Base-by-base conservation (phyloP, 1,140 invertebrate genomes). In the Eufriesea mexicana region DNA sequence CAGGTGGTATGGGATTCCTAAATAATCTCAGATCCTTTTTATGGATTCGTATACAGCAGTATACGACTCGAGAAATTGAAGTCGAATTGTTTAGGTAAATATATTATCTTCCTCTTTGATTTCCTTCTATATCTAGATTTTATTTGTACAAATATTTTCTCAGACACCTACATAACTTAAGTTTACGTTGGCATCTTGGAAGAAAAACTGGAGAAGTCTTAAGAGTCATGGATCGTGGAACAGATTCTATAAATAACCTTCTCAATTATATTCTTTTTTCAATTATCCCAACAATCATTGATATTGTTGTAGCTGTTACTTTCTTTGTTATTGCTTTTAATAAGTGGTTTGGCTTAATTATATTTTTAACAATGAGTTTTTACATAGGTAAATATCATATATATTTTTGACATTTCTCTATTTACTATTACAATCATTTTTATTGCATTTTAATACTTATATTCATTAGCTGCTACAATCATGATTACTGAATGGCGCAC, bases 131-230 rank as follows among this genome's bases (percentile, higher is more conserved):
- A 55, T 55, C 70, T 70, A 12, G 9, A 73, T 28, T 20, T 64
- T 75, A 67, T 77, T 73, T 42, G 75, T 82, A 61, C 78, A 16
- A 87, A 72, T 85, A 78, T 80, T 72, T 79, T 90, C 88, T 87
- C 91, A 95, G 95, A 54, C 98, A 99, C 94, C 95, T 99, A 45
- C 98, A 99, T 93, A 96, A 96, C 82, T 93, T 98, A 81, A 97
- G 98, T 90, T 95, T 98, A 82, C 95, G 96, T 74, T 99, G 98
- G 98, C 98, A 99, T 95, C 93, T 99, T 49, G 95, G 96, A 14
- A 95, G 98, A 47, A 99, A 99, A 95, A 99, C 98, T 5, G 99
- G 99, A 23, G 98, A 99, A 95, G 98, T 99, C 23, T 94, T 99
- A 1, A 95, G 98, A 77, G 96, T 99, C 0, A 98, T 99, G 97